Percentiles rank a stretch among this genome's conserved stretches.
Conservation (phyloP, 2,888 invertebrate species). For the Sicus ferrugineus region DNA sequence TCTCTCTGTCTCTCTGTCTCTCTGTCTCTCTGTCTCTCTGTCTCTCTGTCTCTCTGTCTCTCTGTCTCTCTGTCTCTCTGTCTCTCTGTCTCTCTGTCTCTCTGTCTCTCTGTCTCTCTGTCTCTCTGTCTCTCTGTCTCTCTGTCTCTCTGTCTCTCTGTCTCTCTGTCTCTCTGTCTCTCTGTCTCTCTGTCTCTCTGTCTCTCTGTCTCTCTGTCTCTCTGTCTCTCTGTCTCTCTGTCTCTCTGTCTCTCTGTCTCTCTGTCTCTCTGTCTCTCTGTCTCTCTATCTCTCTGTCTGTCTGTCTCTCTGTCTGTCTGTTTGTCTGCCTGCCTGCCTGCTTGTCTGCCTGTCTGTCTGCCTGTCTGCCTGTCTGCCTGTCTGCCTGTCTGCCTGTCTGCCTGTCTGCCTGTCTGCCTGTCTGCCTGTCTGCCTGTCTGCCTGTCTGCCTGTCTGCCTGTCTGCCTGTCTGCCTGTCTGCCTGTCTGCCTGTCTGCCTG, state of each 20-base stretch:
- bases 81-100: constrained; percentile 10
- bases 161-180: constrained; percentile 10
- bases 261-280: constrained; percentile 12
- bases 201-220: constrained; percentile 10
- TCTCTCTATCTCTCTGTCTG: no score
- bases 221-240: constrained; percentile 12
- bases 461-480: constrained; percentile 17
- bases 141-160: constrained; percentile 12
- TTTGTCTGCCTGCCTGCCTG: no score
- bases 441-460: constrained; percentile 17
- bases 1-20: constrained; percentile 10
- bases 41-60: constrained; percentile 10
- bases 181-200: constrained; percentile 12
- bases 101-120: constrained; percentile 12
- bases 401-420: constrained; percentile 17
- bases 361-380: constrained; percentile 17
- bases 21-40: constrained; percentile 12
- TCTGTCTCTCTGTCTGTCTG: no score
- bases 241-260: constrained; percentile 10
- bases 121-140: constrained; percentile 10
- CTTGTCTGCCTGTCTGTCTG: no score
- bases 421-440: constrained; percentile 17
- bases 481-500: no score
- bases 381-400: constrained; percentile 17
- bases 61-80: constrained; percentile 12